These are phyloP conservation scores for Ctenicera cuprea DNA, from an alignment of 2,888 invertebrate genomes.

Conservation along the genomic window DNA sequence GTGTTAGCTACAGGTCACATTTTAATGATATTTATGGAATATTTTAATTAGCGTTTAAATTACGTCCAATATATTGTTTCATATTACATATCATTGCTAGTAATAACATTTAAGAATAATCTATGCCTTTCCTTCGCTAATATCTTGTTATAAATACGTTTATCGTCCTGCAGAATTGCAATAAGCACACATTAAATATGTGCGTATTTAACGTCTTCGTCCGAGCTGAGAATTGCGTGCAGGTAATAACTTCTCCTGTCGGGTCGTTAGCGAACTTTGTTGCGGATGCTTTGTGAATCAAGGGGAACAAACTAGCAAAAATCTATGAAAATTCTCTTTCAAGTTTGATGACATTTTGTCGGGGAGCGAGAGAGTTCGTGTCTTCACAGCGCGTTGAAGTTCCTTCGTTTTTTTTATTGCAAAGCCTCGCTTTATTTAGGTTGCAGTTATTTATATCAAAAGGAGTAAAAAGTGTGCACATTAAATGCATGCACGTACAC, in stretches of 20 bases:
- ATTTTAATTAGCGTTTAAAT: constrained; percentile 3
- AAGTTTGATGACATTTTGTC: constrained; percentile 1
- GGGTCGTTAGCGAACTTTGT: constrained; percentile 30
- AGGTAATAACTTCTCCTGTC: constrained; percentile 32
- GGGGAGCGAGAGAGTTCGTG: background rate
- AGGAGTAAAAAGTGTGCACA: constrained; percentile 20
- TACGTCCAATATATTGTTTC: background rate
- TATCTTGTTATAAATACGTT: constrained; percentile 13
- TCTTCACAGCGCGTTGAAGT: background rate
- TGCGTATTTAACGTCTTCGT: constrained; percentile 31
- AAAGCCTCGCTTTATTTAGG: background rate
- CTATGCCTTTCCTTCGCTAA: background rate
- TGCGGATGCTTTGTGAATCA: constrained; percentile 19
- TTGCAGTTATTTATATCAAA: constrained; percentile 17
- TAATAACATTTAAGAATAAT: constrained; percentile 7
- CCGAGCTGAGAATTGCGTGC: constrained; percentile 23
- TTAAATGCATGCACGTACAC: constrained; percentile 32
- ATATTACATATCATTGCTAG: background rate
- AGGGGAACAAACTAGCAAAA: constrained; percentile 26
- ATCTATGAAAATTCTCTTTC: constrained; percentile 5
- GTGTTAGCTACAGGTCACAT: background rate
- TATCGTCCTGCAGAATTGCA: constrained; percentile 9
- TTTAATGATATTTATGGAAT: background rate
- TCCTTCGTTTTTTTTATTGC: constrained; percentile 8
- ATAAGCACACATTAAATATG: constrained; percentile 13